Conservation (phyloP, 2,113 vertebrate species). For the Capreolus pygargus region DNA sequence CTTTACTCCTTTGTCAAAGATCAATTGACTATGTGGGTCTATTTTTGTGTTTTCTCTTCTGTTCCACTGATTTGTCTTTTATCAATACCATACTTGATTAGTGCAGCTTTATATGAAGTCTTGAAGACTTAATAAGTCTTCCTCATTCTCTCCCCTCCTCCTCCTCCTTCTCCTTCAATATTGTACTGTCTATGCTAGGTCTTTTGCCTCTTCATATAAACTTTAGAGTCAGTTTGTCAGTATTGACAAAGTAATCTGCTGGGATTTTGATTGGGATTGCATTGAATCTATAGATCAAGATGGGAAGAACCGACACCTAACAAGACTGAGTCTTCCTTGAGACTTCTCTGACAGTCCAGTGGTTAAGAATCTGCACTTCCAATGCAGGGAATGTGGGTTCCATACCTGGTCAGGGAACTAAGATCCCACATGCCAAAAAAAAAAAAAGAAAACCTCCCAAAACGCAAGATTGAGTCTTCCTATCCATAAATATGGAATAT, state of each 20-base stretch:
- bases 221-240: background rate
- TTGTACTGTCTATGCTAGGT: background rate
- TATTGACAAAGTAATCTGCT: background rate
- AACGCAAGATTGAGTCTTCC: background rate
- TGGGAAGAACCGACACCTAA: background rate
- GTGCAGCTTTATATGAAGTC: background rate
- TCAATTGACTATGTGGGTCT: background rate
- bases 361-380: background rate
- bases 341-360: background rate
- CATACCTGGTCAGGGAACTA: background rate
- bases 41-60: background rate
- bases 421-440: background rate
- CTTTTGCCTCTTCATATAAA: background rate
- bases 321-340: background rate
- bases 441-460: fast-evolving
- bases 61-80: background rate
- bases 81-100: background rate
- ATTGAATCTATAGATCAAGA: background rate
- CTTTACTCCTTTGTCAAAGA: background rate
- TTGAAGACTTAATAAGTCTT: background rate
- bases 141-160: background rate
- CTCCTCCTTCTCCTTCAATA: background rate
- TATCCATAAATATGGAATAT: background rate
- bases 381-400: background rate
- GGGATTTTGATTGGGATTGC: background rate